Percentiles rank a stretch among this genome's conserved stretches.
Conservation (phyloP, 2,888 invertebrate genomes). For the Nymphalis c-album region DNA sequence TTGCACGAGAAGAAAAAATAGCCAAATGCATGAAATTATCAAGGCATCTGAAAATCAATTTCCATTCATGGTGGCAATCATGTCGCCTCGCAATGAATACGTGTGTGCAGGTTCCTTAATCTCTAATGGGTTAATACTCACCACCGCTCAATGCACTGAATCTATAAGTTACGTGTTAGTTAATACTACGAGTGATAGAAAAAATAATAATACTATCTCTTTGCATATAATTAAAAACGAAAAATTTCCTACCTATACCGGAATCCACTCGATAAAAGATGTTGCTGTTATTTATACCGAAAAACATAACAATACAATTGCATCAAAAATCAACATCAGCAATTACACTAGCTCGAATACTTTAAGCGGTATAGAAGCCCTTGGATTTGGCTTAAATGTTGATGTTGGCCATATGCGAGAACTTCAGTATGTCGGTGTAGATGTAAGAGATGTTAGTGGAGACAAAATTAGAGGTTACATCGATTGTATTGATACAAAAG, state of each 20-base stretch:
- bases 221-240: constrained; percentile 63
- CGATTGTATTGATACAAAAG: constrained; percentile 71
- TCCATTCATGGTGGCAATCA: constrained; percentile 68
- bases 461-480: constrained; percentile 52
- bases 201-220: constrained; percentile 50
- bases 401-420: constrained; percentile 57
- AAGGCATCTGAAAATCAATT: constrained; percentile 57
- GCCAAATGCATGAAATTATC: constrained; percentile 64
- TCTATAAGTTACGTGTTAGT: constrained; percentile 60
- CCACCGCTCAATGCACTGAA: constrained; percentile 61
- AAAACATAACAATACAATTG: constrained; percentile 60
- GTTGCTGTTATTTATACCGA: constrained; percentile 67
- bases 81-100: constrained; percentile 68
- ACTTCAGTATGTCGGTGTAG: constrained; percentile 66
- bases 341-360: constrained; percentile 54
- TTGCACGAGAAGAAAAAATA: constrained; percentile 63
- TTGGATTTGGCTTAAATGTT: constrained; percentile 70
- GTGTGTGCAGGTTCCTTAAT: constrained; percentile 67
- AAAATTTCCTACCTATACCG: constrained; percentile 61
- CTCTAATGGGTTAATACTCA: constrained; percentile 66
- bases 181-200: constrained; percentile 62
- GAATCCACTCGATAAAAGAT: constrained; percentile 54
- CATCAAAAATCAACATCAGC: constrained; percentile 61
- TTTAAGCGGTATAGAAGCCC: constrained; percentile 57
- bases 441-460: constrained; percentile 42